These are phyloP conservation scores for Malurus leucopterus DNA, from an alignment of 2,797 vertebrate species.

Conservation along the genomic window DNA sequence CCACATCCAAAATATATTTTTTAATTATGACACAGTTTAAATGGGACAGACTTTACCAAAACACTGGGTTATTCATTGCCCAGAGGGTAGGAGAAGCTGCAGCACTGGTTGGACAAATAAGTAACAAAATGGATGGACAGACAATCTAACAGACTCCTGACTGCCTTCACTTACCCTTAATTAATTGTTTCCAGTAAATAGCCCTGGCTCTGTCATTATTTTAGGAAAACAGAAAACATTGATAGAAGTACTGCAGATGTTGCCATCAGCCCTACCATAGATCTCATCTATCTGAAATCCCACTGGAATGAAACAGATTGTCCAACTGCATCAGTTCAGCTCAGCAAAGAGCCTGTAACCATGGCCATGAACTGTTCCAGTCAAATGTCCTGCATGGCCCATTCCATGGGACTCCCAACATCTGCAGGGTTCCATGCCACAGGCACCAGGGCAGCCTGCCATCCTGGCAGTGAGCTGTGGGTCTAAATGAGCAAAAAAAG, in stretches of 20 bases:
- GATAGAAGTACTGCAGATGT: neutral
- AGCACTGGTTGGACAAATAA: neutral
- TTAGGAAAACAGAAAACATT: neutral
- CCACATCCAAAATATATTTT: neutral
- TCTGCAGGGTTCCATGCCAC: neutral
- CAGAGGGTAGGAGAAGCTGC: neutral
- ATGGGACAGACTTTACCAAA: neutral
- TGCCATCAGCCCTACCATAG: neutral
- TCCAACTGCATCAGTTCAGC: neutral
- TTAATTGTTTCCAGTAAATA: neutral
- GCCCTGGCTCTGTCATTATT: neutral
- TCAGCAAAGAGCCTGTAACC: neutral
- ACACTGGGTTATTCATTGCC: neutral
- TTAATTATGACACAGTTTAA: accelerated
- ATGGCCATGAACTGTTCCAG: accelerated
- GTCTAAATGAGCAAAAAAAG: neutral
- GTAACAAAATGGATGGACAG: neutral
- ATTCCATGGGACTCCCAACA: neutral
- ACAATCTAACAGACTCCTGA: neutral
- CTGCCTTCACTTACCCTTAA: neutral
- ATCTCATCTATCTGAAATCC: neutral
- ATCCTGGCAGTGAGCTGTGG: neutral
- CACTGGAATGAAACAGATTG: neutral
- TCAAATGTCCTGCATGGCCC: neutral
- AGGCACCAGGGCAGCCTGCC: neutral